phyloP scores from a whole-genome alignment of 2,113 vertebrate genomes.

The Nipponia nippon region DNA sequence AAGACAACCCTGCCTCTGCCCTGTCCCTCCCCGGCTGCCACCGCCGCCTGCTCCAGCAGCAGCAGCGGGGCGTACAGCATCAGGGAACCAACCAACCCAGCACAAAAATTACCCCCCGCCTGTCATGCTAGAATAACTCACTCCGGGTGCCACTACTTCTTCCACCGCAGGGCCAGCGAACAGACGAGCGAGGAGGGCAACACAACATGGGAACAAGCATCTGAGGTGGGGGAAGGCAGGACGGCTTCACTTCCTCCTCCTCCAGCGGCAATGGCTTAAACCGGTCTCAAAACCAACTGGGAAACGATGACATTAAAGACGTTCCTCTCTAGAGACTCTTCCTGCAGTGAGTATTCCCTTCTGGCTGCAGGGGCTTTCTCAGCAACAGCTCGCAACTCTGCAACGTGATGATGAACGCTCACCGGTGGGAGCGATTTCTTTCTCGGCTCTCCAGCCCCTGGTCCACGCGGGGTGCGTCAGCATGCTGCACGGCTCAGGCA shows the following conservation, averaged over 20 bases:
- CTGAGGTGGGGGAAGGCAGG: neutral
- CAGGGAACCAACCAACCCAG: neutral
- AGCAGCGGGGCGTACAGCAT: neutral
- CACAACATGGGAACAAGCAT: rapidly evolving
- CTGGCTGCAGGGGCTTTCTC: neutral
- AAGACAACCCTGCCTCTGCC: rapidly evolving
- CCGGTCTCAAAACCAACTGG: neutral
- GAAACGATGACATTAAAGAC: neutral
- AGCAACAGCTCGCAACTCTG: neutral
- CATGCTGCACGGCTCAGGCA: rapidly evolving
- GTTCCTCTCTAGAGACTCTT: neutral
- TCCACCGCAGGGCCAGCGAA: neutral
- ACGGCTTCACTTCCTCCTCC: neutral
- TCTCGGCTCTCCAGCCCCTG: neutral
- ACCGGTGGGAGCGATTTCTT: neutral
- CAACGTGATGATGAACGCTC: neutral
- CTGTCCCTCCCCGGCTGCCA: neutral
- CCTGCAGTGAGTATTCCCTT: neutral
- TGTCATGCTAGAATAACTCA: rapidly evolving
- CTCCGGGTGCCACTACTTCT: neutral
- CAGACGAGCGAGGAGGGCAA: neutral
- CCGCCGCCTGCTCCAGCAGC: neutral
- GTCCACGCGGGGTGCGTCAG: neutral
- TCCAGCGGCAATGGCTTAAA: neutral
- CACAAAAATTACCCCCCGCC: neutral